phyloP scores from a whole-genome alignment of 2,797 vertebrate genomes.

The Mareca strepera region DNA sequence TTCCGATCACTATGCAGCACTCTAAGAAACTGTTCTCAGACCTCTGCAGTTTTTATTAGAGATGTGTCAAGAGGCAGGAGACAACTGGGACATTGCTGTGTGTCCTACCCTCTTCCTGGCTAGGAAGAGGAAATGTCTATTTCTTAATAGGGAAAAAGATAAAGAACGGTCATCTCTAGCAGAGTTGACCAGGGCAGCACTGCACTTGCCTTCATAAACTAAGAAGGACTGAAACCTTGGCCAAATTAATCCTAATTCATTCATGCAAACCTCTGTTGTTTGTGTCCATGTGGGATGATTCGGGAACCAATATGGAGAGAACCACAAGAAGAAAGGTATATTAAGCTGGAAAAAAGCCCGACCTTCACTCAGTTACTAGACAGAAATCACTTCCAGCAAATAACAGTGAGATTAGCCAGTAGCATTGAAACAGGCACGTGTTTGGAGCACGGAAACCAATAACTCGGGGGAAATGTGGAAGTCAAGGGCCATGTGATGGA shows the following conservation, averaged over 20 bases:
- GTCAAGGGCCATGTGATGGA: neutral
- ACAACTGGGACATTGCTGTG: rapidly evolving
- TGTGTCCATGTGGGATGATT: neutral
- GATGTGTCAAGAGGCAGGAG: neutral
- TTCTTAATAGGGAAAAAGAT: neutral
- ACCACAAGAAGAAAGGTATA: neutral
- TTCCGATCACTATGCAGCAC: neutral
- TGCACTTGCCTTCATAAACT: neutral
- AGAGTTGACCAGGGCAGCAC: neutral
- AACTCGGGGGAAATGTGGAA: neutral
- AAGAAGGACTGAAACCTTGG: neutral
- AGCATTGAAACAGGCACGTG: neutral
- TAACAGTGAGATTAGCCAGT: neutral
- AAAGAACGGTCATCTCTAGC: neutral
- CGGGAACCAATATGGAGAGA: rapidly evolving
- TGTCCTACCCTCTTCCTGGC: neutral
- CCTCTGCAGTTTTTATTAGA: neutral
- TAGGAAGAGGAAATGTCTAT: neutral
- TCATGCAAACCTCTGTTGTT: neutral
- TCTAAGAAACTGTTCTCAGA: neutral
- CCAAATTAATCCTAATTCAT: neutral
- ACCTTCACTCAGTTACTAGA: neutral
- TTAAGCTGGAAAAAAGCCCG: neutral
- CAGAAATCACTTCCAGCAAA: slow-evolving; percentile 6
- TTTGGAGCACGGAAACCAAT: neutral